Base-by-base conservation (phyloP, 2,888 invertebrate genomes). In the Temnothorax rugatulus region DNA sequence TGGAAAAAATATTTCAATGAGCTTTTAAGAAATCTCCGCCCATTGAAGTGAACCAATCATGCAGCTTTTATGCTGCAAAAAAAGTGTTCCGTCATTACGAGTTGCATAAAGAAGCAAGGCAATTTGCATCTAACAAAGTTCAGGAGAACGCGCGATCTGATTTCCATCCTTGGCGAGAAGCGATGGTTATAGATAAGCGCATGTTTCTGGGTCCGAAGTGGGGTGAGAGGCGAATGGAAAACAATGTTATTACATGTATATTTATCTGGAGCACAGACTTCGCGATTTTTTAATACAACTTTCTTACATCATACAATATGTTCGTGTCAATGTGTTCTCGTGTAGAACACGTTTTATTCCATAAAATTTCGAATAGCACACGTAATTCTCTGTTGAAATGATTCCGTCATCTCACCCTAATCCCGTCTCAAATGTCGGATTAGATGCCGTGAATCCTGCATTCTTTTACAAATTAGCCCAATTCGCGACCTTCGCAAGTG, bases 21-120 rank as follows among this genome's bases (percentile, higher is more conserved):
- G 18, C 25, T 63, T 21, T 1, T 25, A 54, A 13, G 50, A 64
- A 25, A 54, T 54, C 4, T n/a, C 21, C 18, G n/a, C 9, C 21
- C n/a, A 75, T 77, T 41, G 52, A 66, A 11, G 41, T 52, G 76
- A 52, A 9, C 15, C 9, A 54, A 66, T 54, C 38, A 15, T 15
- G 15, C 15, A 38, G 25, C 7, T 52, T 21, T 38, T 21, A 29
- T 11, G 21, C 2, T 7, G 25, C n/a, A 68, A 38, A 64, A 66
- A 7, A 5, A 21, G 7, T 74, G 4, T 41, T 57, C 73, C 11
- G 18, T 47, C 34, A 25, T 64, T 64, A 52, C 4, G 15, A n/a
- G 11, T 68, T 77, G 77, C 77, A 15, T 77, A 77, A 54, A 41
- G 13, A 41, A 77, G 9, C 15, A 76, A 64, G 7, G 13, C 50